These are phyloP conservation scores for Ypsolopha sequella DNA, from an alignment of 2,888 invertebrate species.

Conservation along the genomic window DNA sequence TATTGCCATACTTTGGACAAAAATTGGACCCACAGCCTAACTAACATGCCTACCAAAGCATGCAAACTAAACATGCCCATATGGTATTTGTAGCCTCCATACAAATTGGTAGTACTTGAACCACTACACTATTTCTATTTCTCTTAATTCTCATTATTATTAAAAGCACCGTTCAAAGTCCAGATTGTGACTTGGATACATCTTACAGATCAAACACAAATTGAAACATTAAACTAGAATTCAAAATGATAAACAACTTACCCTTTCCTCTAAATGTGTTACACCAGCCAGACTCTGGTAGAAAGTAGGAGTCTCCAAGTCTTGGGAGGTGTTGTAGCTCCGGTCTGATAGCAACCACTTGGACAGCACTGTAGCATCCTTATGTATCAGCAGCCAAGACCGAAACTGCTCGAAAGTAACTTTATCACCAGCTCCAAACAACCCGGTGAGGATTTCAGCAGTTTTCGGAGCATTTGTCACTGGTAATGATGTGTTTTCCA, in stretches of 20 bases:
- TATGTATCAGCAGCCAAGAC: conserved; percentile 82
- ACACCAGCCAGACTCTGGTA: conserved; percentile 95
- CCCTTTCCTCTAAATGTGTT: conserved; percentile 86
- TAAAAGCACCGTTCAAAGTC: no score
- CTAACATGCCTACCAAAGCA: no score
- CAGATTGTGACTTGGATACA: no score
- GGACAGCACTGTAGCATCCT: conserved; percentile 82
- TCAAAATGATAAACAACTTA: conserved; percentile 39
- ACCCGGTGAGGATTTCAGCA: conserved; percentile 45
- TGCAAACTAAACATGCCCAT: no score
- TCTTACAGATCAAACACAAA: no score
- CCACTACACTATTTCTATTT: no score
- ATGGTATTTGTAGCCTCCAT: no score
- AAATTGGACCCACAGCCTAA: no score
- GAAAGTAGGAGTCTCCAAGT: conserved; percentile 90
- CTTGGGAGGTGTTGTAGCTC: conserved; percentile 80
- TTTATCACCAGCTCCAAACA: conserved; percentile 55
- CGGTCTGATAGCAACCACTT: conserved; percentile 85
- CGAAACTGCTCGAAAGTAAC: conserved; percentile 82
- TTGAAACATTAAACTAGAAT: no score
- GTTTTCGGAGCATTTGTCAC: conserved; percentile 35
- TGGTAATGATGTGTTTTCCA: conserved; percentile 63
- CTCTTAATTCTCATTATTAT: no score
- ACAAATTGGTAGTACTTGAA: no score
- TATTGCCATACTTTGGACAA: no score